Conservation (phyloP, 2,888 invertebrate species). For the Galerucella pusilla region DNA sequence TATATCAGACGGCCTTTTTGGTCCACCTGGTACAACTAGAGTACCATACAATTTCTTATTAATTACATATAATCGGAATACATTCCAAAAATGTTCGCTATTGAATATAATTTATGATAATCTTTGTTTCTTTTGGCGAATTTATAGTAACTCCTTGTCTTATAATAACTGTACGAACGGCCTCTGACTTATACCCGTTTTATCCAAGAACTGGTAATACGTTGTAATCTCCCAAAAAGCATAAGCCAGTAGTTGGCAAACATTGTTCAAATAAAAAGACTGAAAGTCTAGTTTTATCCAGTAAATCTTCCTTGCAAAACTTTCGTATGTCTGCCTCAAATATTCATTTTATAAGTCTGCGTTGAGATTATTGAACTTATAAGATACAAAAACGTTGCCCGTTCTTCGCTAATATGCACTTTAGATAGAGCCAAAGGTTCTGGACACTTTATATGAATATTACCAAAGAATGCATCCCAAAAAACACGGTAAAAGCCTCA, state of each 20-base stretch:
- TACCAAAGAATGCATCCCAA: too few species aligned
- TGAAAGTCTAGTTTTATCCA: constrained; percentile 18
- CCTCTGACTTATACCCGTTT: constrained; percentile 4
- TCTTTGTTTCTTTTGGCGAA: too few species aligned
- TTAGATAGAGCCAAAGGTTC: too few species aligned
- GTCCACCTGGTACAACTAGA: too few species aligned
- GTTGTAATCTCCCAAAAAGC: constrained; percentile 33
- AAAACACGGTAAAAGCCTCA: too few species aligned
- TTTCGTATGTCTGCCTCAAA: constrained; percentile 11
- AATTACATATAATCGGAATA: too few species aligned
- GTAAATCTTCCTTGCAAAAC: constrained; percentile 24
- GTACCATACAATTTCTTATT: too few species aligned
- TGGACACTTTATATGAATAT: too few species aligned
- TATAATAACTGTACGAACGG: background rate
- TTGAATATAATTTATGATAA: too few species aligned
- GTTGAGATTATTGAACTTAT: constrained; percentile 1
- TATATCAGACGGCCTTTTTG: too few species aligned
- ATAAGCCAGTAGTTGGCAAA: constrained; percentile 42
- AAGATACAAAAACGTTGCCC: background rate
- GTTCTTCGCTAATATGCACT: too few species aligned
- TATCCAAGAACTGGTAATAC: constrained; percentile 23
- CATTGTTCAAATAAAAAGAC: constrained; percentile 39
- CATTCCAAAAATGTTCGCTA: too few species aligned
- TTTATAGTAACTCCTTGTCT: background rate
- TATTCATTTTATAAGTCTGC: constrained; percentile 2